Evolutionary conservation across 2,113 vertebrate species (phyloP).

Genomic region (Coryphaenoides rupestris): DNA sequence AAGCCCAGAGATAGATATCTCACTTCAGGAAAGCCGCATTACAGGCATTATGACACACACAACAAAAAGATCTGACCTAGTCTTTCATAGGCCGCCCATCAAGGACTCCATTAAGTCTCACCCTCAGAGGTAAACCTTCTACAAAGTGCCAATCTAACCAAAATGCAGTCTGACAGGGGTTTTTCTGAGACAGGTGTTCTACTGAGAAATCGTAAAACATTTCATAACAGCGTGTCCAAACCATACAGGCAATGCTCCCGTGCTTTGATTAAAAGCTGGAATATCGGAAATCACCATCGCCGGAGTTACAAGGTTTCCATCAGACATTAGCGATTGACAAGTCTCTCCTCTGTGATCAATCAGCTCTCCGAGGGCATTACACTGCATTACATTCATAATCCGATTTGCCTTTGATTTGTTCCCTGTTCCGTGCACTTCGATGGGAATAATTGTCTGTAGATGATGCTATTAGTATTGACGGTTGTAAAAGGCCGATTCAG

Average conservation of each 20-base stretch:
- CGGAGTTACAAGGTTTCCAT: constrained; percentile 49
- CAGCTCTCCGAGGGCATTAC: constrained; percentile 68
- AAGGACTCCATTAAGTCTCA: background rate
- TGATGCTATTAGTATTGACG: constrained; percentile 78
- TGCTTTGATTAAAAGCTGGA: constrained; percentile 18
- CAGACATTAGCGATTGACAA: constrained; percentile 63
- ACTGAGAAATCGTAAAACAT: too few species aligned
- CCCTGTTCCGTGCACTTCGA: constrained; percentile 69
- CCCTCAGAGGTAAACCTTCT: background rate
- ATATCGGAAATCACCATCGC: constrained; percentile 35
- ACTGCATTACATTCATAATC: constrained; percentile 75
- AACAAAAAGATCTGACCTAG: constrained; percentile 28
- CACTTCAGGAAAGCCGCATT: constrained; percentile 27
- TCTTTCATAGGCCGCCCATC: constrained; percentile 19
- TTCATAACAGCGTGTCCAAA: background rate
- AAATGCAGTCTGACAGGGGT: too few species aligned
- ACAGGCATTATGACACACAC: background rate
- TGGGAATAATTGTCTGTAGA: constrained; percentile 75
- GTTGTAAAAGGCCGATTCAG: constrained; percentile 69
- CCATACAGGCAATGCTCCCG: constrained; percentile 7
- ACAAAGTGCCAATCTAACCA: background rate
- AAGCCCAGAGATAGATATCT: constrained; percentile 21
- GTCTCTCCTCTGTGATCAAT: constrained; percentile 70
- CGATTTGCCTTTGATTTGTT: constrained; percentile 77
- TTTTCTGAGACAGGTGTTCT: too few species aligned